Evolutionary conservation across 2,797 vertebrate genomes (phyloP).

Genomic region (Gymnopithys bicolor): DNA sequence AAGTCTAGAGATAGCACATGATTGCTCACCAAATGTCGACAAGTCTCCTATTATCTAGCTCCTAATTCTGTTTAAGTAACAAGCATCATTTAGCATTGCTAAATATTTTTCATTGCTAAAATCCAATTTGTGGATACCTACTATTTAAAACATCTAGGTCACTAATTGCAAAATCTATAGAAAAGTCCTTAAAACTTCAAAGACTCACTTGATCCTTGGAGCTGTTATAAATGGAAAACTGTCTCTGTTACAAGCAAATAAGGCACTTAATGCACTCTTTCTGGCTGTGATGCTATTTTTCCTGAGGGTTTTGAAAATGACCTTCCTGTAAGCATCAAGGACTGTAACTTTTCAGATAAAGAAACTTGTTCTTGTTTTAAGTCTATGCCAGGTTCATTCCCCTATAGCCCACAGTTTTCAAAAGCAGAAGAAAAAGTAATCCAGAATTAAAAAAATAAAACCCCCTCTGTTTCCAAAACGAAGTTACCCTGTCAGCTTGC

Average conservation of each 20-base stretch:
- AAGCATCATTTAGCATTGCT: conserved; percentile 46
- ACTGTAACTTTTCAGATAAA: conserved; percentile 81
- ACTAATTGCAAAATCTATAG: conserved; percentile 80
- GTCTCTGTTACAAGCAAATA: conserved; percentile 74
- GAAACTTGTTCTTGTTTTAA: conserved; percentile 80
- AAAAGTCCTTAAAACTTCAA: conserved; percentile 71
- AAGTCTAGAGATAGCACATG: background rate
- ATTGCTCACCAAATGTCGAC: background rate
- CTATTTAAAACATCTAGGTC: conserved; percentile 71
- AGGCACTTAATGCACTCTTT: conserved; percentile 68
- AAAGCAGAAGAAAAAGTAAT: conserved; percentile 81
- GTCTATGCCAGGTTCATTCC: conserved; percentile 78
- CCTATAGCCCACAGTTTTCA: conserved; percentile 78
- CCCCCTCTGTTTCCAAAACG: conserved; percentile 78
- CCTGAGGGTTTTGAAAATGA: conserved; percentile 80
- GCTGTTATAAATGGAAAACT: conserved; percentile 71
- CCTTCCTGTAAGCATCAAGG: conserved; percentile 82
- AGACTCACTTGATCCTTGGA: conserved; percentile 71
- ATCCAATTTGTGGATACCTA: conserved; percentile 53
- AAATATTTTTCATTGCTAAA: conserved; percentile 67
- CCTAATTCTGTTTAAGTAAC: conserved; percentile 42
- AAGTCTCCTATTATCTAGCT: conserved; percentile 15
- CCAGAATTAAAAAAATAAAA: conserved; percentile 74
- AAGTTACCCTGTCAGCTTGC: conserved; percentile 89
- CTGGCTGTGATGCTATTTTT: conserved; percentile 70